Percentiles rank a stretch among this genome's conserved stretches.
Conservation (phyloP, 1,140 invertebrate species). For the Pteromalus puparum region DNA sequence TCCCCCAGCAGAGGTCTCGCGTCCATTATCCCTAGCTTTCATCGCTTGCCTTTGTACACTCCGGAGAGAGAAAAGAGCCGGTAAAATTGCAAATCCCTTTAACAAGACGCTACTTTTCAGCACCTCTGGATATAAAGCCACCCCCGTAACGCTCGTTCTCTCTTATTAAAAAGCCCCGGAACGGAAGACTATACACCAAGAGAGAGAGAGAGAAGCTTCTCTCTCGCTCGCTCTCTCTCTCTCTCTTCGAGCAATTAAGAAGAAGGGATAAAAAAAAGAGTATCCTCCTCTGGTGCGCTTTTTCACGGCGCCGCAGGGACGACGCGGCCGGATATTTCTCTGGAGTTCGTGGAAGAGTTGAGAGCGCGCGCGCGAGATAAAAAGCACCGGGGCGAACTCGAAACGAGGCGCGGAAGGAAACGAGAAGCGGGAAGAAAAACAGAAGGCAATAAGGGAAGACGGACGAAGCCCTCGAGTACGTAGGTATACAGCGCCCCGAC, state of each 20-base stretch:
- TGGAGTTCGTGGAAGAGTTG: not conserved
- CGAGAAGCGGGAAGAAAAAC: slow-evolving; percentile 47
- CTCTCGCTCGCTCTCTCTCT: not conserved
- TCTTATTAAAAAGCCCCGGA: slow-evolving; percentile 31
- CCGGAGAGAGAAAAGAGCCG: not conserved
- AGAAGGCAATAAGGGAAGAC: slow-evolving; percentile 42
- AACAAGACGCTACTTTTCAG: not conserved
- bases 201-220: not conserved
- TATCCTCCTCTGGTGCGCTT: slow-evolving; percentile 22
- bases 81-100: not conserved
- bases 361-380: slow-evolving; percentile 34
- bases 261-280: slow-evolving; percentile 9
- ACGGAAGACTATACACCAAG: not conserved
- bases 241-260: slow-evolving; percentile 40
- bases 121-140: not conserved
- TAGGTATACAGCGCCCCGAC: not conserved
- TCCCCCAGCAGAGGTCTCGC: not conserved
- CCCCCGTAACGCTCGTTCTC: not conserved
- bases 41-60: not conserved
- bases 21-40: not conserved
- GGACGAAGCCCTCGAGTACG: slow-evolving; percentile 7
- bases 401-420: slow-evolving; percentile 31
- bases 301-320: slow-evolving; percentile 36
- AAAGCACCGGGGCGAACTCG: not conserved
- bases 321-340: slow-evolving; percentile 33